phyloP scores from a whole-genome alignment of 1,140 invertebrate genomes.

The Lithobius niger region DNA sequence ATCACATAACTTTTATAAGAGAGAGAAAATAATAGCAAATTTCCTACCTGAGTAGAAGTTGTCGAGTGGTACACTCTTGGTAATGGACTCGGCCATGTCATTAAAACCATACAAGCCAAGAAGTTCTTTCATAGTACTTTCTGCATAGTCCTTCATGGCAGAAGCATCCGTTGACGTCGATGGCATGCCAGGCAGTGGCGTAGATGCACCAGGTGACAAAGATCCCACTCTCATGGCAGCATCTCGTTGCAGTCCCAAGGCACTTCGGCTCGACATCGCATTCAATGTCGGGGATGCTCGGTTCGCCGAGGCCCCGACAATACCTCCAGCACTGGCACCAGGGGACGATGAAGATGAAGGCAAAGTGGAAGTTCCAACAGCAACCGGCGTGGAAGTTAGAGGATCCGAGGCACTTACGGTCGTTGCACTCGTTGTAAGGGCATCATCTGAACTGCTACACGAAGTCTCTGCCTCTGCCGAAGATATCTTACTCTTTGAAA shows the following conservation, averaged over 20 bases:
- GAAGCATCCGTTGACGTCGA: constrained; percentile 25
- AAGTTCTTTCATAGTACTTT: constrained; percentile 58
- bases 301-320: too few relatives aligned
- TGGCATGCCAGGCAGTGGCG: neutral
- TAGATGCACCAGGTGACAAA: too few relatives aligned
- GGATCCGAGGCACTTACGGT: too few relatives aligned
- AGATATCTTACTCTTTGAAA: constrained; percentile 10
- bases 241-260: too few relatives aligned
- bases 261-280: too few relatives aligned
- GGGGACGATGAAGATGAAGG: too few relatives aligned
- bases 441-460: neutral
- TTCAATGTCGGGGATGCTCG: too few relatives aligned
- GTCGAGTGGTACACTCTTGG: constrained; percentile 33
- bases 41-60: constrained; percentile 35
- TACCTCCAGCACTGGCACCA: constrained; percentile 10
- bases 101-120: constrained; percentile 52
- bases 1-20: too few relatives aligned
- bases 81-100: constrained; percentile 36
- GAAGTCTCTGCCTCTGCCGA: neutral
- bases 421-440: constrained; percentile 2
- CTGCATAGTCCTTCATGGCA: constrained; percentile 50
- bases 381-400: too few relatives aligned
- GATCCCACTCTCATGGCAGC: too few relatives aligned
- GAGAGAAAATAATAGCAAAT: too few relatives aligned
- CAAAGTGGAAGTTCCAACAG: too few relatives aligned